Base-by-base conservation (phyloP, 2,797 vertebrate species). In the Enteromius mattozi region DNA sequence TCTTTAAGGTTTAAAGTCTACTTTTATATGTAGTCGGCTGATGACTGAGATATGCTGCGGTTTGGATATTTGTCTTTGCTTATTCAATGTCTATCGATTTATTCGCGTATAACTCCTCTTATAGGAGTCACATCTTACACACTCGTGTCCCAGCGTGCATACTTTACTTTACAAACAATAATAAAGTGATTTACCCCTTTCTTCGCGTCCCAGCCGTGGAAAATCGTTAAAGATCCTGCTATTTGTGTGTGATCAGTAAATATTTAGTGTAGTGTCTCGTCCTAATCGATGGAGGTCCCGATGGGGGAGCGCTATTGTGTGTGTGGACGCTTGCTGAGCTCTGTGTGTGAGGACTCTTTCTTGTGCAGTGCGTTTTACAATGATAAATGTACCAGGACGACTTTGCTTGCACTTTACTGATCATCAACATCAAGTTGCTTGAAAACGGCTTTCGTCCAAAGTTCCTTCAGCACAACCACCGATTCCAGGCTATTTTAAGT, bases 171-270 rank as follows among this genome's bases (percentile, higher is more conserved):
- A 94, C 95, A 96, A 95, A 95, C 97, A 97, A 96, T 96, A 97
- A 98, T 97, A 96, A 97, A 97, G 96, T 96, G 96, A 96, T 97
- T 96, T 95, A 95, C 95, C 96, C 95, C 95, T 93, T 93, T 95
- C 94, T 95, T 92, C 91, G 93, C 92, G 93, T 93, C 93, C 92
- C 90, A 94, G 93, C 93, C 95, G 93, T 93, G 94, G 94, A 94
- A 96, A 97, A 97, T 97, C 96, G 96, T 96, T 97, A 95, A 90
- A 93, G 94, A 95, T 94, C 94, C 93, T 92, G 94, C 96, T 96
- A 96, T 97, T 96, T 96, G 96, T 96, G 96, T 97, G 96, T 96
- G 96, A 98, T 97, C 96, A 96, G 97, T 97, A 98, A 98, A 98
- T 98, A 99, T 98, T 98, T 97, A 97, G 97, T 95, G 95, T 95